Conservation (phyloP, 1,140 invertebrate genomes). For the Temnothorax curvispinosus region DNA sequence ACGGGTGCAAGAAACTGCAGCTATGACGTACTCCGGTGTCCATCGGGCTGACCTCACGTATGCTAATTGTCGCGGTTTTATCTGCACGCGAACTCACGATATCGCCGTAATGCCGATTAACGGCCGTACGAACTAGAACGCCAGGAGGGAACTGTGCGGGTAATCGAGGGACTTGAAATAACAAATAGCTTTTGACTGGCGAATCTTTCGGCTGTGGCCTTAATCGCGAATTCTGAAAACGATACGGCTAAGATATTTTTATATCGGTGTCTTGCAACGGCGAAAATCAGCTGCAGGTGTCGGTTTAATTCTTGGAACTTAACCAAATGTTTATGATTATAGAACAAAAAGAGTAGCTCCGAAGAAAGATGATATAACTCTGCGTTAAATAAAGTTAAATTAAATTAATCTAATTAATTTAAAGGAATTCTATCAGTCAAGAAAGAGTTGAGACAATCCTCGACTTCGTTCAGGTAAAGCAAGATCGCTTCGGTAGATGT, state of each 20-base stretch:
- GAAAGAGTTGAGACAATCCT: not conserved
- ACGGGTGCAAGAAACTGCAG: conserved; percentile 64
- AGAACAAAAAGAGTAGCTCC: not conserved
- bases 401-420: not conserved
- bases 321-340: not conserved
- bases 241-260: not conserved
- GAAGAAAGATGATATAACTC: not conserved
- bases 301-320: not conserved
- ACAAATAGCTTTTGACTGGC: conserved; percentile 21
- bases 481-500: not conserved
- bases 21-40: conserved; percentile 68
- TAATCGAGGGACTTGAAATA: conserved; percentile 10
- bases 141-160: not conserved
- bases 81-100: conserved; percentile 80
- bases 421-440: not conserved
- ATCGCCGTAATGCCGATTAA: conserved; percentile 68
- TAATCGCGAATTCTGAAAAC: not conserved
- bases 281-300: not conserved
- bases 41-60: conserved; percentile 79
- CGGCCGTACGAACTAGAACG: conserved; percentile 59
- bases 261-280: not conserved
- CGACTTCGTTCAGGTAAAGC: not conserved
- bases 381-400: not conserved
- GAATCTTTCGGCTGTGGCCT: not conserved
- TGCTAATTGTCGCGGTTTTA: conserved; percentile 83